Evolutionary conservation across 2,797 vertebrate genomes (phyloP), one percentile per base, ranked within the genome.

Genomic region (Lycodopsis pacificus): DNA sequence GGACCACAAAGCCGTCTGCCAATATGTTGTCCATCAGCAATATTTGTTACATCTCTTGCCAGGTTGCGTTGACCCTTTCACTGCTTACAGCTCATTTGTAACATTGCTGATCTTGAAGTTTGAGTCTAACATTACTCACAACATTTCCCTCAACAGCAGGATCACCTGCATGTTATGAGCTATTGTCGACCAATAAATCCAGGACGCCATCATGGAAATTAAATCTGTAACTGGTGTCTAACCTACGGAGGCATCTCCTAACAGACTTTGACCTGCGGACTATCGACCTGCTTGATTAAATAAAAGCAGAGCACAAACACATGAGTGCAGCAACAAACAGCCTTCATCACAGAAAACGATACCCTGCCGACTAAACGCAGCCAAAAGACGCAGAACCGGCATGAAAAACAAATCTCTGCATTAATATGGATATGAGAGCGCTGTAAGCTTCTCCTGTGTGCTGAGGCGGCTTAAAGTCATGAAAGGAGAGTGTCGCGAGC

Each of bases 241-340:
- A 34, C 49, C 27, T 51, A 10, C 44, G 51, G 14, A 27, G 2
- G 14, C 9, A 48, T 40, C 63, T 48, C 7, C 2, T 4, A 9
- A 42, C 51, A 7, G 19, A 54, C 46, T 67, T 46, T 5, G 17
- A 6, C 25, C 59, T 2, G 70, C 32, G 46, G 76, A 79, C 73
- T 77, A 46, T 25, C 58, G 79, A 63, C 15, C 62, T 34, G 69
- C 58, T 44, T 42, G 54, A 61, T 44, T 59, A 76, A 76, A 66
- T 46, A 71, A 57, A 56, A 65, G 27, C 69, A 4, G 48, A 56
- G 40, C 8, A 19, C 30, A 64, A 34, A 34, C 32, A 34, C 32
- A 5, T 5, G 30, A 32, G 25, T 13, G 36, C 30, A 34, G 32
- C 32, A 9, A 4, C 32, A 63, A 66, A 72, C 48, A 46, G 54